Percentiles rank a stretch among this genome's conserved stretches.
Conservation (phyloP, 2,888 invertebrate genomes). For the Gastrophysa polygoni region DNA sequence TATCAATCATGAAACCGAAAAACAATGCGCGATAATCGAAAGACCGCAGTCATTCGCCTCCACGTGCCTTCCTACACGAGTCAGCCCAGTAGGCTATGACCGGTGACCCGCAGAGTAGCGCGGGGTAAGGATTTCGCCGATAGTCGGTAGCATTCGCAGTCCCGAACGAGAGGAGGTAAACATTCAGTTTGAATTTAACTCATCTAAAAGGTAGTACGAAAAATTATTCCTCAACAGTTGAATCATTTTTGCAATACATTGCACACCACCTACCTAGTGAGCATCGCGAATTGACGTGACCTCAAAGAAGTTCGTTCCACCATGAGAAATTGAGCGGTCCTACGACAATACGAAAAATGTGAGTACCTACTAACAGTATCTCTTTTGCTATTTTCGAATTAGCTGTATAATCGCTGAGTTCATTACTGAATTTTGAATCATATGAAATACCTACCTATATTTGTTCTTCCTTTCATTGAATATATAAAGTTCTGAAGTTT, state of each 20-base stretch:
- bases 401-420: no score
- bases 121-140: slow-evolving; percentile 38
- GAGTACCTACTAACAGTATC: slow-evolving; percentile 13
- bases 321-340: slow-evolving; percentile 19
- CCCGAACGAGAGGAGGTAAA: slow-evolving; percentile 55
- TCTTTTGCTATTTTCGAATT: no score
- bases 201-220: slow-evolving; percentile 48
- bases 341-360: slow-evolving; percentile 29
- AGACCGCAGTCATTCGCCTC: slow-evolving; percentile 55
- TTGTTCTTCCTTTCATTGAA: no score
- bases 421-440: no score
- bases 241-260: slow-evolving; percentile 14
- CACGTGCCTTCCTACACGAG: slow-evolving; percentile 55
- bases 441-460: neutral
- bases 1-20: slow-evolving; percentile 17
- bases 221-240: slow-evolving; percentile 34
- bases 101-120: slow-evolving; percentile 38
- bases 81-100: slow-evolving; percentile 46
- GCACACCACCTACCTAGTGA: neutral
- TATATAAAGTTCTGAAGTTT: no score
- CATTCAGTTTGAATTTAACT: slow-evolving; percentile 57
- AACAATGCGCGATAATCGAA: slow-evolving; percentile 34
- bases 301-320: neutral
- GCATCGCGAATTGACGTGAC: neutral
- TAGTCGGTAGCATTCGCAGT: slow-evolving; percentile 42